Evolutionary conservation across 2,888 invertebrate species (phyloP).

Genomic region (Aphodius sticticus): DNA sequence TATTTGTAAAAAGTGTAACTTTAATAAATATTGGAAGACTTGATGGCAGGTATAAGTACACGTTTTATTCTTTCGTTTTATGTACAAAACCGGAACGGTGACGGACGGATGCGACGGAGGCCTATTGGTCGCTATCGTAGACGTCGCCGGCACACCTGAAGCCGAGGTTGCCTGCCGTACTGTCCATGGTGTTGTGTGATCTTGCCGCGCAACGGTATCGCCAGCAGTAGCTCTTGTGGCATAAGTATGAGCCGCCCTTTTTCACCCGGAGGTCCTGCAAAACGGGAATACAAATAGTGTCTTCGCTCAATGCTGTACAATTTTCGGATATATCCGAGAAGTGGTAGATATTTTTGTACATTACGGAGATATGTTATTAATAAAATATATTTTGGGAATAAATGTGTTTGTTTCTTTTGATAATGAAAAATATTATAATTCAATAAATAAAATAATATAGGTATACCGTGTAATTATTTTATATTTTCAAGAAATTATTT

Average conservation of each 20-base stretch:
- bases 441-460: no score
- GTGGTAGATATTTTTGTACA: slow-evolving; percentile 6
- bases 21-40: slow-evolving; percentile 50
- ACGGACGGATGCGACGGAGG: neutral
- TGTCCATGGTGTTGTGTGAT: slow-evolving; percentile 93
- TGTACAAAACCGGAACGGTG: slow-evolving; percentile 4
- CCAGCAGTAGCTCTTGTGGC: slow-evolving; percentile 89
- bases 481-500: no score
- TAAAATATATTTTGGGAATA: no score
- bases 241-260: slow-evolving; percentile 95
- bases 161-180: slow-evolving; percentile 91
- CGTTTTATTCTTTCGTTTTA: slow-evolving; percentile 29
- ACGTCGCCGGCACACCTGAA: slow-evolving; percentile 82
- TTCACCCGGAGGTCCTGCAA: slow-evolving; percentile 82
- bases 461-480: no score
- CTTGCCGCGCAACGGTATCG: slow-evolving; percentile 93
- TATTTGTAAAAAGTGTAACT: slow-evolving; percentile 37
- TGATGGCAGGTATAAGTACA: slow-evolving; percentile 50
- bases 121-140: slow-evolving; percentile 36
- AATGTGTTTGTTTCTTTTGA: no score
- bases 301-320: neutral
- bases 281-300: slow-evolving; percentile 15
- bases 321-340: neutral
- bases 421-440: no score
- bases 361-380: no score